Conservation (phyloP, 2,113 vertebrate genomes). For the Cinclus cinclus region DNA sequence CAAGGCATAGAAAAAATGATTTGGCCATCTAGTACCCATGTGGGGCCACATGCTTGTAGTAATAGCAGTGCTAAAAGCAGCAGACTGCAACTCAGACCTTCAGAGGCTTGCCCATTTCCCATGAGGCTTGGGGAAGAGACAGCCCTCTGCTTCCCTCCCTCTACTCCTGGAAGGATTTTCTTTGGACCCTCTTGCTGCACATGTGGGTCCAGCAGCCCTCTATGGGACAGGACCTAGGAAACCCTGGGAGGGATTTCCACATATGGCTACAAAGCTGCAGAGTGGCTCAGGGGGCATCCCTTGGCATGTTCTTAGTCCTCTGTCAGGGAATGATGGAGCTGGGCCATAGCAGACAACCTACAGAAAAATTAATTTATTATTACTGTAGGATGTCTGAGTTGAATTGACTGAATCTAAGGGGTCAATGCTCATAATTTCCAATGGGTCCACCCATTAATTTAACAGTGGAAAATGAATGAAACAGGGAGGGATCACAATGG, state of each 20-base stretch:
- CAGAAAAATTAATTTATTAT: neutral
- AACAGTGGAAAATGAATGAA: neutral
- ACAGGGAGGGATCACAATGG: neutral
- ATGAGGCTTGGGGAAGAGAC: neutral
- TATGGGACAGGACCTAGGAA: neutral
- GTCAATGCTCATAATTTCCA: neutral
- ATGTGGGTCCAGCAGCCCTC: neutral
- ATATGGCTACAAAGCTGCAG: neutral
- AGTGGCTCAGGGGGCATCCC: too few species aligned
- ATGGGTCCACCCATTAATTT: neutral
- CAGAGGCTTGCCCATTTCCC: neutral
- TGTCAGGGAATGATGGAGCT: neutral
- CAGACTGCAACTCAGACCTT: neutral
- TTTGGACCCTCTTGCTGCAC: neutral
- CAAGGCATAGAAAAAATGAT: neutral
- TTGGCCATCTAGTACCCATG: fast-evolving
- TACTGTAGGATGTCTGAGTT: neutral
- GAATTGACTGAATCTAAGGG: neutral
- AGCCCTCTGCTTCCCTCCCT: neutral
- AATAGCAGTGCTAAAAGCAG: neutral
- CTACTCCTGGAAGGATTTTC: neutral
- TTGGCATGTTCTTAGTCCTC: neutral
- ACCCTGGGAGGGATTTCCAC: neutral
- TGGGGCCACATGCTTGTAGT: neutral
- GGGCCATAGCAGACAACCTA: neutral